Evolutionary conservation across 2,797 vertebrate species (phyloP).

Genomic region (Chiroxiphia lanceolata): DNA sequence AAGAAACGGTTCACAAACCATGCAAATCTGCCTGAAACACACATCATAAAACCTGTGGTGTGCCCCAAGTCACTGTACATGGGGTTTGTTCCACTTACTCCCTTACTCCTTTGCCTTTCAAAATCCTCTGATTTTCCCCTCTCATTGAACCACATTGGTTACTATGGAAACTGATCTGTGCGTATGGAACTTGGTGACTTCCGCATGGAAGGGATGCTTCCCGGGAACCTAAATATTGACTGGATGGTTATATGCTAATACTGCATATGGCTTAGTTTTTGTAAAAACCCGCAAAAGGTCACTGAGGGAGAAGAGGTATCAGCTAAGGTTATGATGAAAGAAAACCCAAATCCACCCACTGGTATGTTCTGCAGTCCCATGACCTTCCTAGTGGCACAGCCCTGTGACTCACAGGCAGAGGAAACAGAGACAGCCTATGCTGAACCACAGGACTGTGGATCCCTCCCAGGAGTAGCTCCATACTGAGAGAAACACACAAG

Average conservation of each 20-base stretch:
- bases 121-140: slow-evolving; percentile 36
- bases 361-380: slow-evolving; percentile 8
- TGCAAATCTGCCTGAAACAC: neutral
- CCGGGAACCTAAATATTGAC: neutral
- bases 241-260: neutral
- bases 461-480: neutral
- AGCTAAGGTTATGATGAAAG: slow-evolving; percentile 7
- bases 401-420: slow-evolving; percentile 12
- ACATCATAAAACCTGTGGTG: neutral
- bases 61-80: neutral
- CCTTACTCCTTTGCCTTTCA: neutral
- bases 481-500: neutral
- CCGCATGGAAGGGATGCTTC: slow-evolving; percentile 14
- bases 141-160: slow-evolving; percentile 52
- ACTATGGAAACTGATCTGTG: slow-evolving; percentile 66
- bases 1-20: neutral
- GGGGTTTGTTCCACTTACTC: slow-evolving; percentile 5
- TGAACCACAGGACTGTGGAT: neutral
- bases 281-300: neutral
- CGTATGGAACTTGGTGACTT: slow-evolving; percentile 37
- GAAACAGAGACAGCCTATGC: neutral
- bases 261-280: neutral
- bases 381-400: neutral
- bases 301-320: neutral
- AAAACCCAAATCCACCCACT: neutral